phyloP scores from a whole-genome alignment of 2,797 vertebrate species.

The Corythornis leucogaster region DNA sequence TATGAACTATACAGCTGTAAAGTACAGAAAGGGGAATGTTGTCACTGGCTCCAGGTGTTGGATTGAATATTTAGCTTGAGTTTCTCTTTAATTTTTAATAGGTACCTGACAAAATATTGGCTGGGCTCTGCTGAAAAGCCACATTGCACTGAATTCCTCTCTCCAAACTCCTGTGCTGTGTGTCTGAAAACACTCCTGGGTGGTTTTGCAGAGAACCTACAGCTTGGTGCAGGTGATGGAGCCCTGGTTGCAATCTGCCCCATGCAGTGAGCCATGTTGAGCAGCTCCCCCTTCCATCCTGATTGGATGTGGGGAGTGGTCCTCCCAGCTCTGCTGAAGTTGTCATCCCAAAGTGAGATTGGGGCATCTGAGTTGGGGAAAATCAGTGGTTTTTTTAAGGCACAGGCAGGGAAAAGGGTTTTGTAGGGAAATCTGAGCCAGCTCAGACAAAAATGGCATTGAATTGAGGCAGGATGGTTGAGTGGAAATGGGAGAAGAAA shows the following conservation, averaged over 20 bases:
- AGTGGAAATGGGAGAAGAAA: neutral
- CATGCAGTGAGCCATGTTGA: neutral
- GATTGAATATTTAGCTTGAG: neutral
- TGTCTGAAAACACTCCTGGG: neutral
- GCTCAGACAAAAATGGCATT: neutral
- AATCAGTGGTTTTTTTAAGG: neutral
- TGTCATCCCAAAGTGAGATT: rapidly evolving
- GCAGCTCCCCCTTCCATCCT: neutral
- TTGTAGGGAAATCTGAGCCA: neutral
- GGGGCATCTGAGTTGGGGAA: neutral
- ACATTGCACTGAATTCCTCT: neutral
- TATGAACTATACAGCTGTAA: neutral
- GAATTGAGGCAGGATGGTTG: neutral
- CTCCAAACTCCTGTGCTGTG: neutral
- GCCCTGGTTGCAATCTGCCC: neutral
- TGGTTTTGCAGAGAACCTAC: neutral
- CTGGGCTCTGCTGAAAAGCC: neutral
- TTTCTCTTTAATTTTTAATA: neutral
- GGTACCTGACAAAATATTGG: neutral
- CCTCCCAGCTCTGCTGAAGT: rapidly evolving
- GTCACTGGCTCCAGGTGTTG: neutral
- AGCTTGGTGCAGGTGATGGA: neutral
- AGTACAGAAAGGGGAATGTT: neutral
- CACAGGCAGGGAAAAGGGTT: neutral
- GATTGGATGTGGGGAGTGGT: neutral